Conservation (phyloP, 1,140 invertebrate species). For the Caligus rogercresseyi region DNA sequence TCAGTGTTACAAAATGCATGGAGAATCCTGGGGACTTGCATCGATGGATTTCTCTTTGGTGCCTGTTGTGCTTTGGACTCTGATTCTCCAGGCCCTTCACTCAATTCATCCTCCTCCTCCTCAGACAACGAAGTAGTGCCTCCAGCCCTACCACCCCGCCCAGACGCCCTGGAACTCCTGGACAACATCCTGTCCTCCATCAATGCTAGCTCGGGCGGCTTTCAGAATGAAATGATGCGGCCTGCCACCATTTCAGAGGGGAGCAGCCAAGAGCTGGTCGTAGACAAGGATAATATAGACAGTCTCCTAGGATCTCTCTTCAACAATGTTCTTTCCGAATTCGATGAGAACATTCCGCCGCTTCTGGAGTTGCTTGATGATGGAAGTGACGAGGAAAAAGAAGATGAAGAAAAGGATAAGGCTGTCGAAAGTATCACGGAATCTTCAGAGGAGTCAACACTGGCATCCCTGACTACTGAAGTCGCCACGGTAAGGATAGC, state of each 20-base stretch:
- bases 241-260: slow-evolving; percentile 9
- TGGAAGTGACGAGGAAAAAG: too few species aligned
- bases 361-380: background rate
- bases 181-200: slow-evolving; percentile 16
- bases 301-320: slow-evolving; percentile 1
- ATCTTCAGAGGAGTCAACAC: too few species aligned
- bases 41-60: slow-evolving; percentile 76
- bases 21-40: slow-evolving; percentile 70
- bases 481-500: too few species aligned
- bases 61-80: slow-evolving; percentile 47
- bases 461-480: too few species aligned
- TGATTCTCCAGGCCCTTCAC: background rate
- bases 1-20: slow-evolving; percentile 57
- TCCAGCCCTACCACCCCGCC: background rate
- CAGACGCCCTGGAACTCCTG: background rate
- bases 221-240: background rate
- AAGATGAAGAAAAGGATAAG: too few species aligned
- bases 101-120: background rate
- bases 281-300: slow-evolving; percentile 8
- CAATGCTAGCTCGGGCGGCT: background rate
- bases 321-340: slow-evolving; percentile 2
- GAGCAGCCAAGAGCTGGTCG: background rate
- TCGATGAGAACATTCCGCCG: background rate
- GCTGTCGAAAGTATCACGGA: too few species aligned
- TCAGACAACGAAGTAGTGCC: background rate